A percentile compares a stretch with the other conserved stretches of the same genome.
Evolutionary conservation across 2,888 invertebrate species (phyloP).

Genomic region (Melinopterus prodromus): DNA sequence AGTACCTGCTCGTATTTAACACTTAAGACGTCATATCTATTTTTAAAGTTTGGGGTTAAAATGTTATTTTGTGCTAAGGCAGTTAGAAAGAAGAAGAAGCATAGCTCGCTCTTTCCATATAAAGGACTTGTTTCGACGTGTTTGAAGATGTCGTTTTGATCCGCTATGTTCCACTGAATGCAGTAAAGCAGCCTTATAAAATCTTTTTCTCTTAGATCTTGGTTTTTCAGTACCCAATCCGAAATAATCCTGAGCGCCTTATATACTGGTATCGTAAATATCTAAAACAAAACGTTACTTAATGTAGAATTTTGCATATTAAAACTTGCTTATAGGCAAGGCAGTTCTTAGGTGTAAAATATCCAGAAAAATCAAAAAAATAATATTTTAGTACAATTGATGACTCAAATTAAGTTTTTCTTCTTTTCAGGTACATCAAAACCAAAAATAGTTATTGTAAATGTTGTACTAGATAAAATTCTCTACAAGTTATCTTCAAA

Average conservation of each 20-base stretch:
- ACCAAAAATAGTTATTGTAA: too few species aligned
- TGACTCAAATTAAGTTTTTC: too few species aligned
- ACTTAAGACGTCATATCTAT: conserved; percentile 61
- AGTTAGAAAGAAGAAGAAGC: conserved; percentile 64
- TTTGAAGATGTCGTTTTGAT: conserved; percentile 62
- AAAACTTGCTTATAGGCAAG: too few species aligned
- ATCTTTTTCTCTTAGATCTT: conserved; percentile 63
- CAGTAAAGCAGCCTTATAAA: conserved; percentile 64
- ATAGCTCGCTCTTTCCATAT: conserved; percentile 66
- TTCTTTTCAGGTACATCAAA: too few species aligned
- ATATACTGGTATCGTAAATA: conserved; percentile 57
- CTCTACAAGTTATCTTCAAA: too few species aligned
- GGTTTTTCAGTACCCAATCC: conserved; percentile 65
- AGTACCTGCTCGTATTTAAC: conserved; percentile 61
- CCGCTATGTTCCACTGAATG: conserved; percentile 61
- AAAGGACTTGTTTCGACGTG: conserved; percentile 67
- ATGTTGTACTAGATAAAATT: too few species aligned
- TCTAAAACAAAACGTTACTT: conserved; percentile 45
- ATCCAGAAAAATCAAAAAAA: too few species aligned
- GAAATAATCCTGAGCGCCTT: conserved; percentile 62
- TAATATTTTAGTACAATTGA: too few species aligned
- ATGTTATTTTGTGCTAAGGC: conserved; percentile 60
- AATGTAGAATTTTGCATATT: too few species aligned
- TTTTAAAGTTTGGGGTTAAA: conserved; percentile 62
- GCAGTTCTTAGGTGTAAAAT: too few species aligned